Evolutionary conservation across 1,140 invertebrate species (phyloP).

Genomic region (Calephelis virginiensis): DNA sequence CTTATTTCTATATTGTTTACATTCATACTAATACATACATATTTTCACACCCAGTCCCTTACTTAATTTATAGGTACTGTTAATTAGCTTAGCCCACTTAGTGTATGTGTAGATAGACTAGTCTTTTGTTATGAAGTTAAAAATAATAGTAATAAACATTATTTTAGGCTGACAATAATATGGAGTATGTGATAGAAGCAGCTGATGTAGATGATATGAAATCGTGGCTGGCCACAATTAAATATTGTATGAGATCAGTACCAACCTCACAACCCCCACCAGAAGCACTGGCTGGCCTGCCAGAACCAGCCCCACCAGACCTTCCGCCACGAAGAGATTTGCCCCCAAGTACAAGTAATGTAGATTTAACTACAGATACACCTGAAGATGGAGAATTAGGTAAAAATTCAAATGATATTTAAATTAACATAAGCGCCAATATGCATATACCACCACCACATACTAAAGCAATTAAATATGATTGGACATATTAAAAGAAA

Average conservation of each 20-base stretch:
- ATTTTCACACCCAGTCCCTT: no score
- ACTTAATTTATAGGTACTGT: no score
- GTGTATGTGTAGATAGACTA: no score
- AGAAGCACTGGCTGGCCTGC: conserved; percentile 62
- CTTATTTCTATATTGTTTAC: no score
- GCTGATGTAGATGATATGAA: conserved; percentile 93
- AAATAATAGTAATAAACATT: no score
- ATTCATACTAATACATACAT: no score
- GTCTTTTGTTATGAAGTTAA: no score
- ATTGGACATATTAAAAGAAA: no score
- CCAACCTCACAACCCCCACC: conserved; percentile 79
- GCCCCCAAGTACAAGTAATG: conserved; percentile 68
- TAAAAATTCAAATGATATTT: conserved; percentile 23
- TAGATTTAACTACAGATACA: conserved; percentile 59
- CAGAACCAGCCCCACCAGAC: conserved; percentile 71
- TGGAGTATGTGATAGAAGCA: conserved; percentile 98
- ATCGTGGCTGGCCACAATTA: conserved; percentile 91
- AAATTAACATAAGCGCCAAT: no score
- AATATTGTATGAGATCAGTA: conserved; percentile 88
- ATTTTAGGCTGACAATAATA: conserved; percentile 88
- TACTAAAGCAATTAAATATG: no score
- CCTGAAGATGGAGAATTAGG: conserved; percentile 66
- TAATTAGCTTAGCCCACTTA: no score
- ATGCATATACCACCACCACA: no score
- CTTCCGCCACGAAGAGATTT: conserved; percentile 69